Conservation (phyloP, 2,888 invertebrate genomes). For the Pyrrhosoma nymphula region DNA sequence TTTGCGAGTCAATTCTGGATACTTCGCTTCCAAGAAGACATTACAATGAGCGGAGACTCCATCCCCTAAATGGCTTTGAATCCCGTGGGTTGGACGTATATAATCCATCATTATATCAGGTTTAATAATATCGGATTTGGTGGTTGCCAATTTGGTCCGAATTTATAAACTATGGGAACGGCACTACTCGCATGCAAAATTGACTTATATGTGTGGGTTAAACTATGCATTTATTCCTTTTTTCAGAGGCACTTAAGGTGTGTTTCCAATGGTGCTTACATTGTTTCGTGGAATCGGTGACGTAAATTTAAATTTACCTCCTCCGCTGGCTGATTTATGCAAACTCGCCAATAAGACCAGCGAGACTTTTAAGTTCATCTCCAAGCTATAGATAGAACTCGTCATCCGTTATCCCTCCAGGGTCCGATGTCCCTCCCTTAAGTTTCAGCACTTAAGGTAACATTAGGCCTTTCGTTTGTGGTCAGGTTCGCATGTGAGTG, state of each 20-base stretch:
- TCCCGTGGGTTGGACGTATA: background rate
- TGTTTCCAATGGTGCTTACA: background rate
- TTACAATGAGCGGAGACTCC: background rate
- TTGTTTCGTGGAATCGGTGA: background rate
- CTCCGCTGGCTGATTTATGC: no score
- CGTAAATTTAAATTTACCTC: background rate
- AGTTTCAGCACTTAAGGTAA: no score
- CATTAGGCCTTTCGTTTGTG: no score
- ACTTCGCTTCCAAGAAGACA: background rate
- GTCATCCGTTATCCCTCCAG: no score
- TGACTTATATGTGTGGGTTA: background rate
- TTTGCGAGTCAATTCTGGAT: background rate
- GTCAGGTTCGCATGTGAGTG: no score
- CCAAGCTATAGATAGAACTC: no score
- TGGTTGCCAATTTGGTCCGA: background rate
- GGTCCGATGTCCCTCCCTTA: no score
- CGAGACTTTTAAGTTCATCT: no score
- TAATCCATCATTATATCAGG: background rate
- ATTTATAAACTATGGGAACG: background rate
- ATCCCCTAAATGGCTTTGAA: background rate
- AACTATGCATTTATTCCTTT: background rate
- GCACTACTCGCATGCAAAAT: background rate
- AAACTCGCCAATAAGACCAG: no score
- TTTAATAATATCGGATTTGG: background rate
- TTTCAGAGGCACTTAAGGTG: background rate